phyloP scores from a whole-genome alignment of 2,888 invertebrate genomes.

The Leptarthrus brevirostris region DNA sequence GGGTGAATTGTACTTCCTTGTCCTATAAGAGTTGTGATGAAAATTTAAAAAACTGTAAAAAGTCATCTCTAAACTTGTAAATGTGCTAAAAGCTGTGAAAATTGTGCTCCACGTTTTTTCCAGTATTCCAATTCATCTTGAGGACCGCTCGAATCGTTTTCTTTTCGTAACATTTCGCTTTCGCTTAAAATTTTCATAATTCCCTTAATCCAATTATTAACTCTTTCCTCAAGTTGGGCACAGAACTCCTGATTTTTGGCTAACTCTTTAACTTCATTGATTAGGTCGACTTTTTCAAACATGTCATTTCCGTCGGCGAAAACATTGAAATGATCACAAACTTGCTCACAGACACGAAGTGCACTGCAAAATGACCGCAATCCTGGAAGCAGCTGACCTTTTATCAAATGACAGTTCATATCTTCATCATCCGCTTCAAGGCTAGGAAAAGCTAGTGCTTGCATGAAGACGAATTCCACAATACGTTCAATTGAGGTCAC shows the following conservation, averaged over 20 bases:
- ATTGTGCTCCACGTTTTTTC: conserved; percentile 94
- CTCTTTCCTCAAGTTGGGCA: conserved; percentile 76
- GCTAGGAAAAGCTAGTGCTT: conserved; percentile 84
- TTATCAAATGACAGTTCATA: conserved; percentile 81
- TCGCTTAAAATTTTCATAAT: conserved; percentile 88
- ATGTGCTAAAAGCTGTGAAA: conserved; percentile 85
- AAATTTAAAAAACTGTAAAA: neutral
- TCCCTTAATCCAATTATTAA: conserved; percentile 82
- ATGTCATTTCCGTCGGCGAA: conserved; percentile 79
- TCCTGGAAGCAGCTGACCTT: conserved; percentile 84
- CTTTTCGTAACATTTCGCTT: conserved; percentile 90
- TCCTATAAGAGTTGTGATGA: conserved; percentile 67
- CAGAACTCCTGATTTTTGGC: conserved; percentile 76
- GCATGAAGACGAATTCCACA: conserved; percentile 91
- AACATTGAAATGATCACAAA: conserved; percentile 80
- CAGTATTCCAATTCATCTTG: conserved; percentile 96
- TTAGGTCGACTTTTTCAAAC: conserved; percentile 72
- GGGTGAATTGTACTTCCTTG: conserved; percentile 80
- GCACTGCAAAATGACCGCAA: conserved; percentile 89
- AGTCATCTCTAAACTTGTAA: conserved; percentile 70
- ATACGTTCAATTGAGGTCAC: conserved; percentile 89
- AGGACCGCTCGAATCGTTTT: conserved; percentile 92
- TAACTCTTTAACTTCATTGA: conserved; percentile 78
- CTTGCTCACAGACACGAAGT: conserved; percentile 87
- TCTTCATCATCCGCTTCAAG: conserved; percentile 85